These are phyloP conservation scores for Drosophila dunni DNA, from an alignment of 1,140 invertebrate species.

Conservation along the genomic window DNA sequence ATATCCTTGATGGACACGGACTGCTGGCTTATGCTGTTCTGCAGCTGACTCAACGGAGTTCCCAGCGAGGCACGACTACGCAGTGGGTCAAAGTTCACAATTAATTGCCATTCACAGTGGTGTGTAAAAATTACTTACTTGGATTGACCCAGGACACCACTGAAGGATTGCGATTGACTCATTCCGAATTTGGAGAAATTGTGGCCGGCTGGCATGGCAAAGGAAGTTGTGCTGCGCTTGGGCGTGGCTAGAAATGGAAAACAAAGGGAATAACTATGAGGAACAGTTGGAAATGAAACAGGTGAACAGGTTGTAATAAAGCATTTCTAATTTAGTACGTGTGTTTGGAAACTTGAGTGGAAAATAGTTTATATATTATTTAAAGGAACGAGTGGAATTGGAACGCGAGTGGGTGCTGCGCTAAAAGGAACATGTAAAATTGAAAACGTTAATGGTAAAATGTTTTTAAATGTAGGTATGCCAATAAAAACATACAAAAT, in stretches of 20 bases:
- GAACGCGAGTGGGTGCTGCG: too few relatives aligned
- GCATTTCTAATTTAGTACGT: too few relatives aligned
- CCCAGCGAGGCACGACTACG: slow-evolving; percentile 63
- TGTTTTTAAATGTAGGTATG: too few relatives aligned
- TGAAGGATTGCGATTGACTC: slow-evolving; percentile 77
- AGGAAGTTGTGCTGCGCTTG: slow-evolving; percentile 46
- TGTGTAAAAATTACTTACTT: slow-evolving; percentile 52
- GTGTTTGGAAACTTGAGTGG: too few relatives aligned
- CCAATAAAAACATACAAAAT: too few relatives aligned
- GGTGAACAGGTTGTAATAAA: too few relatives aligned
- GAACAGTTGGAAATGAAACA: neutral
- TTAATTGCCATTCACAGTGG: neutral
- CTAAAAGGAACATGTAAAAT: slow-evolving; percentile 1
- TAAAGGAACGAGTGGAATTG: neutral
- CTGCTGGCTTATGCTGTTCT: slow-evolving; percentile 69
- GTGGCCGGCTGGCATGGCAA: slow-evolving; percentile 31
- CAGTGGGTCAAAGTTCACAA: neutral
- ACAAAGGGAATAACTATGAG: neutral
- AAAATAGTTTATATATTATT: too few relatives aligned
- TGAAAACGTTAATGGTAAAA: neutral
- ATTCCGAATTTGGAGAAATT: slow-evolving; percentile 66
- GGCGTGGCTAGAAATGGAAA: slow-evolving; percentile 24
- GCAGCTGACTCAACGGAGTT: slow-evolving; percentile 72
- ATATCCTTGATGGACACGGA: slow-evolving; percentile 79
- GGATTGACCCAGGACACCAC: slow-evolving; percentile 67